A percentile compares a stretch with the other conserved stretches of the same genome.
Conservation (phyloP, 2,797 vertebrate species). For the Loriculus beryllinus region DNA sequence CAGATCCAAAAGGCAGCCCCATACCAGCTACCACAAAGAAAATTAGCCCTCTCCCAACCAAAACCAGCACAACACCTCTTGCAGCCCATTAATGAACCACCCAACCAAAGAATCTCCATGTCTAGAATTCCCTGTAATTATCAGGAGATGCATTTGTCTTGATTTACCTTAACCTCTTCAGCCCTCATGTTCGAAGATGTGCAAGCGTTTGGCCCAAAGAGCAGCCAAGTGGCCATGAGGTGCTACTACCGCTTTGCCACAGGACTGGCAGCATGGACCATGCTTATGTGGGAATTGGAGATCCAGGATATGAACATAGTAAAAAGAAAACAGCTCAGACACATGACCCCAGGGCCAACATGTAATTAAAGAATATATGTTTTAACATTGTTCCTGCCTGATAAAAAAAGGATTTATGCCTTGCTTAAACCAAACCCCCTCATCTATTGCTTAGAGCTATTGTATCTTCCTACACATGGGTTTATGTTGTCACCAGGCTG, state of each 20-base stretch:
- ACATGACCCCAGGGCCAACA: neutral
- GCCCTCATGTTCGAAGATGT: neutral
- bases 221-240: neutral
- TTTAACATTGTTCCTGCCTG: neutral
- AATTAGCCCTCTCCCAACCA: neutral
- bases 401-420: conserved; percentile 17
- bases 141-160: neutral
- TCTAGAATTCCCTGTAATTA: neutral
- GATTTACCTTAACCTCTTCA: neutral
- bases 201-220: neutral
- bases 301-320: neutral
- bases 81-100: neutral
- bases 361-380: neutral
- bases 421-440: neutral
- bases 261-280: neutral
- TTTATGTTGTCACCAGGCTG: conserved; percentile 43
- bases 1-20: neutral
- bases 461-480: neutral
- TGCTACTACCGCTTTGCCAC: neutral
- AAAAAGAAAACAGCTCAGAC: neutral
- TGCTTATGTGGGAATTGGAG: neutral
- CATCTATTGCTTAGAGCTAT: conserved; percentile 31
- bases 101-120: neutral
- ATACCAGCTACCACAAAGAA: neutral
- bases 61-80: neutral